Evolutionary conservation across 23 tunicate genomes (phyloP).

Genomic region (Styela plicata): DNA sequence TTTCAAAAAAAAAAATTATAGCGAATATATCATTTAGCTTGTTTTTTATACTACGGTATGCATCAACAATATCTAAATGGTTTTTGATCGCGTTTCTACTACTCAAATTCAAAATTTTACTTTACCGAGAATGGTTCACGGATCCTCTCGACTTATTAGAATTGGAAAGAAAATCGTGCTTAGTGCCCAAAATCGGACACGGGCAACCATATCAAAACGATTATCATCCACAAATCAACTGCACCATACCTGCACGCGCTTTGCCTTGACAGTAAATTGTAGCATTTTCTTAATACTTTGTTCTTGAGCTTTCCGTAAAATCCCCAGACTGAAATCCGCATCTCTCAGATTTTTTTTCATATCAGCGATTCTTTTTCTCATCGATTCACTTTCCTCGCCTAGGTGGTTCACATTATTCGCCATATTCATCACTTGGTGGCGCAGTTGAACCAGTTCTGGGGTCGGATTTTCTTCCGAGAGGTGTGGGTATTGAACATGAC

Average conservation of each 20-base stretch:
- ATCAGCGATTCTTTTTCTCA: constrained; percentile 8
- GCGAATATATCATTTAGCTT: too few relatives aligned
- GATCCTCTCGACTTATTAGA: too few relatives aligned
- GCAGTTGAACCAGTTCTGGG: constrained; percentile 12
- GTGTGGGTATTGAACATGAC: constrained; percentile 19
- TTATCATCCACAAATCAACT: too few relatives aligned
- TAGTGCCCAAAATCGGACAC: too few relatives aligned
- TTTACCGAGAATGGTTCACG: too few relatives aligned
- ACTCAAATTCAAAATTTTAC: too few relatives aligned
- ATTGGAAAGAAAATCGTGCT: too few relatives aligned
- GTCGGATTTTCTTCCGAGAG: background rate
- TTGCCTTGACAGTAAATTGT: background rate
- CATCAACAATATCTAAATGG: too few relatives aligned
- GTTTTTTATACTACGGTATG: too few relatives aligned
- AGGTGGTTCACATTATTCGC: background rate
- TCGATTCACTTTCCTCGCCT: constrained; percentile 2
- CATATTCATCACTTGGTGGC: constrained; percentile 20
- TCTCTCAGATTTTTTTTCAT: constrained; percentile 23
- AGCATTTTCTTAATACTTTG: constrained; percentile 19
- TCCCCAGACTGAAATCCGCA: constrained; percentile 17
- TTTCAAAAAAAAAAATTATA: too few relatives aligned
- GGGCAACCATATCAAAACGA: too few relatives aligned
- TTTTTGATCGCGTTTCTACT: too few relatives aligned
- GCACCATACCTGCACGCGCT: constrained; percentile 3
- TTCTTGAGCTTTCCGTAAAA: constrained; percentile 11